Evolutionary conservation across 2,888 invertebrate genomes (phyloP).

Genomic region (Ctena decussata): DNA sequence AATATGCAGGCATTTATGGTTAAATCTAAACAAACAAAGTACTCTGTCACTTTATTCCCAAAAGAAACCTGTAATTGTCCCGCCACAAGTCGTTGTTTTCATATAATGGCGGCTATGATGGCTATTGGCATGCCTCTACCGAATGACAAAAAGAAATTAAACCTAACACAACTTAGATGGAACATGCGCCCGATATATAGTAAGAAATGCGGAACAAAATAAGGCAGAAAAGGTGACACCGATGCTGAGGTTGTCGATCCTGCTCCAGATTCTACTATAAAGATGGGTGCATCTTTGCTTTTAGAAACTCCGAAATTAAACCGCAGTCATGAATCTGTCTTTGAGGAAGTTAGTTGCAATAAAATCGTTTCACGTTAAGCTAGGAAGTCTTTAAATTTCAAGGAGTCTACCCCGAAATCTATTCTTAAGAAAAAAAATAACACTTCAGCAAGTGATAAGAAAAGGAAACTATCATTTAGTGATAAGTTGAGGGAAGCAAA

Average conservation of each 20-base stretch:
- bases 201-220: slow-evolving; percentile 31
- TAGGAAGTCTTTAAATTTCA: too few species aligned
- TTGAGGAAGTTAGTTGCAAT: too few species aligned
- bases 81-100: slow-evolving; percentile 20
- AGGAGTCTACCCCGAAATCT: too few species aligned
- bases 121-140: slow-evolving; percentile 10
- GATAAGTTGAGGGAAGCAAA: too few species aligned
- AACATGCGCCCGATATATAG: slow-evolving; percentile 10
- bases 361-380: too few species aligned
- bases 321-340: too few species aligned
- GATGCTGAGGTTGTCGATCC: neutral
- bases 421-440: too few species aligned
- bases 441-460: too few species aligned
- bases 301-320: too few species aligned
- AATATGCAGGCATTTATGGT: slow-evolving; percentile 14
- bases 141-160: slow-evolving; percentile 12
- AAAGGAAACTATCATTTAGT: too few species aligned
- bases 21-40: neutral
- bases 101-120: slow-evolving; percentile 32
- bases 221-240: slow-evolving; percentile 19
- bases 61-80: slow-evolving; percentile 26
- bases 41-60: slow-evolving; percentile 9
- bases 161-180: slow-evolving; percentile 23
- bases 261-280: slow-evolving; percentile 24
- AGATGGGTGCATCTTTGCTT: too few species aligned